These are phyloP conservation scores for Stegostoma tigrinum DNA, from an alignment of 2,113 vertebrate genomes.

Conservation along the genomic window DNA sequence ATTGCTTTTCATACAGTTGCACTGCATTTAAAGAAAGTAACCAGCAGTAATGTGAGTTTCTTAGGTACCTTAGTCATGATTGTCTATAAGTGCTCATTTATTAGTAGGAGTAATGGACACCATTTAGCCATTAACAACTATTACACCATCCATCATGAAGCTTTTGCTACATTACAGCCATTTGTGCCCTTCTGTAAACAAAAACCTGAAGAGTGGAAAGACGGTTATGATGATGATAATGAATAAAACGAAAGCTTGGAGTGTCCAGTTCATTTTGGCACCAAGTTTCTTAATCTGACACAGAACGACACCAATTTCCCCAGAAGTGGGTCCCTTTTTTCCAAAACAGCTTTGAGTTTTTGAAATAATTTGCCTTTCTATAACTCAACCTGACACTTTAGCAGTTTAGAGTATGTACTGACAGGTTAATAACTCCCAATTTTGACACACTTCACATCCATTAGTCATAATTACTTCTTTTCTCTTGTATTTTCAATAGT, in stretches of 20 bases:
- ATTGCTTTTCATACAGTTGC: slow-evolving; percentile 34
- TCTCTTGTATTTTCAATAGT: slow-evolving; percentile 81
- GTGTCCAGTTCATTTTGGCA: slow-evolving; percentile 35
- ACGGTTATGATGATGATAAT: slow-evolving; percentile 45
- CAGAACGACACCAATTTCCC: slow-evolving; percentile 52
- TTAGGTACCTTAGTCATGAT: slow-evolving; percentile 59
- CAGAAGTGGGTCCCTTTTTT: slow-evolving; percentile 62
- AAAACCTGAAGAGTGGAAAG: slow-evolving; percentile 38
- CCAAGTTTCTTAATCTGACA: slow-evolving; percentile 52
- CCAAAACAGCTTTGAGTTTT: slow-evolving; percentile 61
- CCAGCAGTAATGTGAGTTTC: slow-evolving; percentile 42
- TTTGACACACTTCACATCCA: slow-evolving; percentile 83
- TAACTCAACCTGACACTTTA: slow-evolving; percentile 57
- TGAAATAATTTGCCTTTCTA: slow-evolving; percentile 62
- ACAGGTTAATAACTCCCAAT: slow-evolving; percentile 83
- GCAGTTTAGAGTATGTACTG: slow-evolving; percentile 67
- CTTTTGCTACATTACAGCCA: slow-evolving; percentile 50
- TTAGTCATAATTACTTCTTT: slow-evolving; percentile 84
- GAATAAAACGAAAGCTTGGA: slow-evolving; percentile 43
- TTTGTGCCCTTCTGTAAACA: slow-evolving; percentile 37
- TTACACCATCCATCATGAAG: slow-evolving; percentile 53
- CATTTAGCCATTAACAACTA: slow-evolving; percentile 69
- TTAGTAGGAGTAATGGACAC: slow-evolving; percentile 70
- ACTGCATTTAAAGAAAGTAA: slow-evolving; percentile 42
- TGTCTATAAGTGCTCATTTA: slow-evolving; percentile 63